Percentiles rank a stretch among this genome's conserved stretches.
Conservation (phyloP, 1,140 invertebrate genomes). For the Nixonia krombeini region DNA sequence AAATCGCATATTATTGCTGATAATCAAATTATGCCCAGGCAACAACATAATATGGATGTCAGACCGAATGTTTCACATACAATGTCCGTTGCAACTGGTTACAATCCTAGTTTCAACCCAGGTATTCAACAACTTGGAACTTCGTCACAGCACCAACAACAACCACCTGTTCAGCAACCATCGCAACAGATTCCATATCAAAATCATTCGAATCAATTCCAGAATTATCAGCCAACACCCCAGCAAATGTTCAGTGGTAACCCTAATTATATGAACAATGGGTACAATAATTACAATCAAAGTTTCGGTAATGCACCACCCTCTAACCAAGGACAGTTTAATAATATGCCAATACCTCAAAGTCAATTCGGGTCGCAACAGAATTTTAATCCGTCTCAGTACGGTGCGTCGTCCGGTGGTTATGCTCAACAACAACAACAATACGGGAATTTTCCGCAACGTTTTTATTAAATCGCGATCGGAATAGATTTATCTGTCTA, state of each 20-base stretch:
- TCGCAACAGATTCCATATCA: slow-evolving; percentile 42
- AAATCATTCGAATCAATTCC: slow-evolving; percentile 43
- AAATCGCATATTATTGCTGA: slow-evolving; percentile 49
- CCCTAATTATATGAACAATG: slow-evolving; percentile 58
- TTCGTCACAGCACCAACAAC: neutral
- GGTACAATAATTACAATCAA: slow-evolving; percentile 60
- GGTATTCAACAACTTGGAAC: slow-evolving; percentile 10
- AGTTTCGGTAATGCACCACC: slow-evolving; percentile 41
- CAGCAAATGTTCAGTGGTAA: slow-evolving; percentile 50
- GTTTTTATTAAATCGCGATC: slow-evolving; percentile 60
- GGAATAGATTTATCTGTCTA: too few species aligned
- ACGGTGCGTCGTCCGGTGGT: slow-evolving; percentile 32
- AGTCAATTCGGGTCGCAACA: slow-evolving; percentile 36
- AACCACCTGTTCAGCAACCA: slow-evolving; percentile 4
- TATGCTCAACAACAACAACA: slow-evolving; percentile 56
- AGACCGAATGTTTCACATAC: slow-evolving; percentile 7
- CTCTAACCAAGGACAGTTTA: slow-evolving; percentile 43
- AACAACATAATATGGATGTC: neutral
- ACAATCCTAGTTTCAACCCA: slow-evolving; percentile 35
- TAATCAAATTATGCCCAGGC: neutral
- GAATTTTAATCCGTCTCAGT: slow-evolving; percentile 47
- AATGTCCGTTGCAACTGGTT: slow-evolving; percentile 13
- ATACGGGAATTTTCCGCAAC: slow-evolving; percentile 60
- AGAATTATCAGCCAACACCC: slow-evolving; percentile 40
- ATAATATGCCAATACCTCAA: slow-evolving; percentile 44